These are phyloP conservation scores for Geococcyx californianus DNA, from an alignment of 2,113 vertebrate genomes.

Conservation along the genomic window DNA sequence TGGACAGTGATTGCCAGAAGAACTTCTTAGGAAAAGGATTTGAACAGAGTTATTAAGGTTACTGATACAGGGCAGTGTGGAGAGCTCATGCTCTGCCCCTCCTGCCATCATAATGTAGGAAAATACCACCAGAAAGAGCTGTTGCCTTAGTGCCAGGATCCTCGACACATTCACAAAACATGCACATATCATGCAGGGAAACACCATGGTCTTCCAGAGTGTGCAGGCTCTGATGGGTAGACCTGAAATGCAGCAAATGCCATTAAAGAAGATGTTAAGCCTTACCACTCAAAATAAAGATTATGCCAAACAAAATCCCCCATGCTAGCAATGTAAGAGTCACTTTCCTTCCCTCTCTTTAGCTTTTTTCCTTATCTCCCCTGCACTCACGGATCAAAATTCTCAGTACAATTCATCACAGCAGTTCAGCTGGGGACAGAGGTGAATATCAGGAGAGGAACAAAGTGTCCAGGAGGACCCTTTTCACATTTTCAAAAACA, in stretches of 20 bases:
- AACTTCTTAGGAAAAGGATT: background rate
- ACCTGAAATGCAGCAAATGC: background rate
- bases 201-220: background rate
- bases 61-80: background rate
- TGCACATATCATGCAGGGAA: accelerated
- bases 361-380: background rate
- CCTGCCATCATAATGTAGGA: background rate
- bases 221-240: background rate
- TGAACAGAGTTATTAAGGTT: background rate
- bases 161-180: background rate
- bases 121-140: accelerated
- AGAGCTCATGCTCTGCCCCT: background rate
- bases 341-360: background rate
- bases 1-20: background rate
- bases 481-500: background rate
- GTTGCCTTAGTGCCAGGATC: background rate
- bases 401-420: background rate
- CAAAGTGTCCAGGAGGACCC: background rate
- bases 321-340: background rate
- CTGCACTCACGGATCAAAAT: background rate
- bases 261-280: background rate
- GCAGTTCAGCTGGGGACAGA: background rate
- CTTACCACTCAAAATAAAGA: background rate
- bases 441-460: background rate
- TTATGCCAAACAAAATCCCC: background rate